Evolutionary conservation across 1,140 invertebrate genomes (phyloP).

Genomic region (Solen grandis): DNA sequence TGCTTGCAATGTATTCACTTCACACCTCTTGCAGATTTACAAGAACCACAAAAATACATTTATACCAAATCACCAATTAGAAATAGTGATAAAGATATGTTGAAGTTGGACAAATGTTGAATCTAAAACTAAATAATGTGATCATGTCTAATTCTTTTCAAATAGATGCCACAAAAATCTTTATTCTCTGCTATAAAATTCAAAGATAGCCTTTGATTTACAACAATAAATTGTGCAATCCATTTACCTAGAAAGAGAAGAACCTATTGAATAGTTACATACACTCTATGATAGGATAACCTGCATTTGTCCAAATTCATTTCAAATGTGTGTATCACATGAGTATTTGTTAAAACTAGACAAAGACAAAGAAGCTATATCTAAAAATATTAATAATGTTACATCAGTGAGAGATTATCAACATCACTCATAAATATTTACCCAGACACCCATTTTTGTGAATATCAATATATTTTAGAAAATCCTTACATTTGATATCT

Average conservation of each 20-base stretch:
- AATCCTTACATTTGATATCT: constrained; percentile 9
- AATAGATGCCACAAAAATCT: not conserved
- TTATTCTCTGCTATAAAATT: not conserved
- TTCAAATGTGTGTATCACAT: constrained; percentile 3
- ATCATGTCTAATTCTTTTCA: constrained; percentile 7
- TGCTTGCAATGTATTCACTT: not conserved
- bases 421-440: no score
- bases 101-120: constrained; percentile 9
- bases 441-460: no score
- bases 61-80: constrained; percentile 21
- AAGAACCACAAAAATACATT: constrained; percentile 10
- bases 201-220: constrained; percentile 11
- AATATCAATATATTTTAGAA: no score
- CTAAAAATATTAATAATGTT: no score
- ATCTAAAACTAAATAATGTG: constrained; percentile 1
- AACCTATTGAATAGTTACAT: not conserved
- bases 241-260: no score
- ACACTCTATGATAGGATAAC: constrained; percentile 6
- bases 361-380: no score
- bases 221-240: no score
- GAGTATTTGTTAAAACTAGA: constrained; percentile 14
- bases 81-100: constrained; percentile 5
- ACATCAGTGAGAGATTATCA: no score
- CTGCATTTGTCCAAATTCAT: constrained; percentile 24
- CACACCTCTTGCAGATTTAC: constrained; percentile 10